Conservation (phyloP, 2,113 vertebrate species). For the Sakesphorus luctuosus region DNA sequence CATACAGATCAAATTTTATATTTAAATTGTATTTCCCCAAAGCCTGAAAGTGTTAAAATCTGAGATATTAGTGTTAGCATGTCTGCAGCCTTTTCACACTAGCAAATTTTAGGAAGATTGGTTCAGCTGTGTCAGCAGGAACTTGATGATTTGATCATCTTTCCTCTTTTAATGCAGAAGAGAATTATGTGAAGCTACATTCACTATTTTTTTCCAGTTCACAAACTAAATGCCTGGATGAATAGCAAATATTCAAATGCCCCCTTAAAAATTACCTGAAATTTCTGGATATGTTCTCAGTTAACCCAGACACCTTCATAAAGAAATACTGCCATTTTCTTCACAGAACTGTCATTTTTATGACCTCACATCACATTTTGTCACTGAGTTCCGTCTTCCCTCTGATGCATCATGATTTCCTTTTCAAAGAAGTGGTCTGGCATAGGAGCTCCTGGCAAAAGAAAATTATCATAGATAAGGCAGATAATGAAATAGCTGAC, state of each 20-base stretch:
- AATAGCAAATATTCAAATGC: not conserved
- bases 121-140: not conserved
- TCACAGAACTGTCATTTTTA: not conserved
- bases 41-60: not conserved
- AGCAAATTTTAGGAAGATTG: slow-evolving; percentile 15
- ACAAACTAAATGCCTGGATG: not conserved
- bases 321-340: not conserved
- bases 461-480: not conserved
- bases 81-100: not conserved
- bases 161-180: not conserved
- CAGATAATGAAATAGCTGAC: not conserved
- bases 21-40: slow-evolving; percentile 17
- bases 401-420: not conserved
- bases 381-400: not conserved
- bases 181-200: not conserved
- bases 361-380: not conserved
- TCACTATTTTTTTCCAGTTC: not conserved
- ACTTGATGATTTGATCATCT: not conserved
- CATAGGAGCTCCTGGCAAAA: not conserved
- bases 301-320: not conserved
- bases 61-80: not conserved
- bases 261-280: not conserved
- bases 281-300: not conserved
- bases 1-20: not conserved
- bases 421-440: not conserved